Base-by-base conservation (phyloP, 2,888 invertebrate genomes). In the Drosophila paucipuncta region DNA sequence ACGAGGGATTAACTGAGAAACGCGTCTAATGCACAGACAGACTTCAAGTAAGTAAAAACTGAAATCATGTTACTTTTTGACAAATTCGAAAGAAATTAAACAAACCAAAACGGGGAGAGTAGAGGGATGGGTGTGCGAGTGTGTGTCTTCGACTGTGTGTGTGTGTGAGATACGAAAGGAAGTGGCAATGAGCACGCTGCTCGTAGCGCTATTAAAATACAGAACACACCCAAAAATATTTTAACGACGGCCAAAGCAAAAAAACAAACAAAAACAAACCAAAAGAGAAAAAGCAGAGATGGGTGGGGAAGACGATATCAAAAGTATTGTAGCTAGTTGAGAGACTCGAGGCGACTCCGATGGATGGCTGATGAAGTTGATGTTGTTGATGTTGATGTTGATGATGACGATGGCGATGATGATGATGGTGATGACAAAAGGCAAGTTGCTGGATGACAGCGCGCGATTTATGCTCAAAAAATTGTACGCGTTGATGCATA, bases 181-280 rank as follows among this genome's bases (percentile, higher is more conserved):
- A 85, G 85, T 85, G 88, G 82, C 78, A 83, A 68, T 81, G 67
- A 81, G 79, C 82, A 82, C 79, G 83, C 85, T 82, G 68, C 82
- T 80, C 67, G 82, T 61, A 70, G 75, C 71, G 88, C 88, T 88
- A 86, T 88, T 89, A 90, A 88, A 88, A 90, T 84, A 88, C 89
- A 90, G 90, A 90, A 88, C 88, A 89, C 88, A 89, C 88, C 88
- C 88, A 89, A 89, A 88, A 86, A 89, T 89, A 89, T 87, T 87
- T 87, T 87, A 85, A 87, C 85, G 85, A 87, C 80, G 73, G 73
- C 77, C 65, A 76, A 68, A 74, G 65, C 61, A 73, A 54, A 49
- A 25, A 57, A 71, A 41, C 55, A 68, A 68, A 63, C 39, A 41
- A 61, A 53, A 58, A 25, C 43, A 41, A 47, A 47, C 47, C 55